A percentile compares a stretch with the other conserved stretches of the same genome.
These are phyloP conservation scores for Trachelus stipa DNA, from an alignment of 2,888 invertebrate genomes.

Conservation along the genomic window DNA sequence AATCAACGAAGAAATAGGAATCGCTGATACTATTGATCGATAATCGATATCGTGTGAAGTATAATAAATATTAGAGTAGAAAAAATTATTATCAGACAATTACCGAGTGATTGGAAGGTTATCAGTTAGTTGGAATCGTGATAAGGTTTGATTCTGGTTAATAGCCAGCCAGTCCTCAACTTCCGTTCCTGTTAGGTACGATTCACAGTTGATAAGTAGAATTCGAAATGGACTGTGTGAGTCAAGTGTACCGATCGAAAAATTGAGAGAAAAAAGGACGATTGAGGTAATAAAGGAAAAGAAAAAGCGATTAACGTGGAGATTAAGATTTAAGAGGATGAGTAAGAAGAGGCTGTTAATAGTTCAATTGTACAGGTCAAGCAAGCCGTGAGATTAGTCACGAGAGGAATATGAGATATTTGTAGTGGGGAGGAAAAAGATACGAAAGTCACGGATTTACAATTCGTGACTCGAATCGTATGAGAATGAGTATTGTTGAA, in stretches of 20 bases:
- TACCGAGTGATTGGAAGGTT: background rate
- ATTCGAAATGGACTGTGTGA: slow-evolving; percentile 16
- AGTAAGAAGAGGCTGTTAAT: slow-evolving; percentile 31
- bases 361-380: slow-evolving; percentile 36
- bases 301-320: slow-evolving; percentile 19
- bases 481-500: no score
- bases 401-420: background rate
- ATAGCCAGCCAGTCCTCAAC: background rate
- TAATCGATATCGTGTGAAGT: background rate
- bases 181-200: background rate
- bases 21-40: background rate
- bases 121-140: background rate
- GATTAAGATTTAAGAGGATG: slow-evolving; percentile 22
- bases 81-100: background rate
- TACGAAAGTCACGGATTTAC: background rate
- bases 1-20: background rate
- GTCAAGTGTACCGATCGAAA: background rate
- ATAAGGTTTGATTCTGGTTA: background rate
- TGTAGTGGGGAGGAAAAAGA: background rate
- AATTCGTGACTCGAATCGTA: background rate
- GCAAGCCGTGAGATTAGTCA: slow-evolving; percentile 30
- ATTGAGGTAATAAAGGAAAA: background rate
- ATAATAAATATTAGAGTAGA: background rate
- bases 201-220: background rate
- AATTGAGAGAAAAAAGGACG: background rate